A percentile compares a stretch with the other conserved stretches of the same genome.
Conservation (phyloP, 2,797 vertebrate genomes). For the Hydrocynus forskahlii region DNA sequence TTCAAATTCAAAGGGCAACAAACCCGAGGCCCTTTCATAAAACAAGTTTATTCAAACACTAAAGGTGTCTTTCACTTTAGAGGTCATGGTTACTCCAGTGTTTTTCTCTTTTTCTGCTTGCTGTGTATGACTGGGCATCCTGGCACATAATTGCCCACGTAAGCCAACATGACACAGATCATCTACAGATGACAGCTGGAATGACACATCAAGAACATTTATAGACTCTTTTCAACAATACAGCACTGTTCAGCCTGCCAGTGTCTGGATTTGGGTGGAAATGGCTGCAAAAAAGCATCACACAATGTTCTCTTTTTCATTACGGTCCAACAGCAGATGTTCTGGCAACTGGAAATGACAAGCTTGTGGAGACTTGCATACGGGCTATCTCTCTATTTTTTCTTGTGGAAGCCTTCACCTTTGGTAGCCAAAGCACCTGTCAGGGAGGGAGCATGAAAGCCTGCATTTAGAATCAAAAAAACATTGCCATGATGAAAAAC, state of each 20-base stretch:
- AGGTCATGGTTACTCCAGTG: too few species aligned
- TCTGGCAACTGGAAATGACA: constrained; percentile 68
- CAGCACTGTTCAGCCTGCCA: constrained; percentile 7
- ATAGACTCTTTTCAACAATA: background rate
- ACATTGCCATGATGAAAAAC: background rate
- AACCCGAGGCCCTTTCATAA: too few species aligned
- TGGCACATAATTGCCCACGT: background rate
- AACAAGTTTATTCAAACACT: too few species aligned
- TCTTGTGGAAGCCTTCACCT: background rate
- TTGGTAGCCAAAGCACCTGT: background rate
- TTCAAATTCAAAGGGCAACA: too few species aligned
- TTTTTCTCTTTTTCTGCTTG: background rate
- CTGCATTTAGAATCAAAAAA: background rate
- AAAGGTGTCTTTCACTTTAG: too few species aligned
- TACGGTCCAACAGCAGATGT: constrained; percentile 52
- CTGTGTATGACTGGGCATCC: constrained; percentile 10
- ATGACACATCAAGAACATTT: constrained; percentile 20
- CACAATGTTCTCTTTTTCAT: constrained; percentile 49
- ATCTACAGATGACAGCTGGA: constrained; percentile 12
- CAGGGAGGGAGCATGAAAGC: background rate
- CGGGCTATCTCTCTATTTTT: constrained; percentile 47
- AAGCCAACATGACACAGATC: constrained; percentile 18
- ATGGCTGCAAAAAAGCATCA: background rate
- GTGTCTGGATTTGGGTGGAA: background rate
- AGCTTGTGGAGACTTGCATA: constrained; percentile 64